These are phyloP conservation scores for Spisula subtruncata DNA, from an alignment of 2,888 invertebrate species.

Conservation along the genomic window DNA sequence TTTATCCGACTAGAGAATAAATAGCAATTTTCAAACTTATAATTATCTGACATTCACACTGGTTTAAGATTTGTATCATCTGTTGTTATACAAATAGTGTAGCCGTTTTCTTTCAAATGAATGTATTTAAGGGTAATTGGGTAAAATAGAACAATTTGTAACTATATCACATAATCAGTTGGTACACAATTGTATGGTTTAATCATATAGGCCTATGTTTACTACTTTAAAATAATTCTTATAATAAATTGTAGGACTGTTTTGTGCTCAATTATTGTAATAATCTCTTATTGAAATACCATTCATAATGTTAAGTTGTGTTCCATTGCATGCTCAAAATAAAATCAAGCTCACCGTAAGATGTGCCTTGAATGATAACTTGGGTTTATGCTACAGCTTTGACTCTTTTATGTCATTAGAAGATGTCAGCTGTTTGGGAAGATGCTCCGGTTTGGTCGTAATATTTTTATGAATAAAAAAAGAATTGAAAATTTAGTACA, in stretches of 20 bases:
- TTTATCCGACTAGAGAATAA: not conserved
- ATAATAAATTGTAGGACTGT: not conserved
- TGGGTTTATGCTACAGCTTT: no score
- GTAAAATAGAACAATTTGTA: not conserved
- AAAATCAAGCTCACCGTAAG: no score
- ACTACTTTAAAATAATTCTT: not conserved
- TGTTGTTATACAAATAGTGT: not conserved
- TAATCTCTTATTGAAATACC: not conserved
- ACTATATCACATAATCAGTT: not conserved
- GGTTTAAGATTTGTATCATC: not conserved
- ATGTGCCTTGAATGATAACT: no score
- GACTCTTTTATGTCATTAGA: no score
- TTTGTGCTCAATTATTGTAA: not conserved
- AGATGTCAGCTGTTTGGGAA: no score
- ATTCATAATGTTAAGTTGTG: not conserved
- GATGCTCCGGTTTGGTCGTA: no score
- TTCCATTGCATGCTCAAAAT: not conserved
- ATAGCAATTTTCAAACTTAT: slow-evolving; percentile 15
- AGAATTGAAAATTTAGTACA: no score
- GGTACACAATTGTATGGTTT: not conserved
- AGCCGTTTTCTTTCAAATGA: not conserved
- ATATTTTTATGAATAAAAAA: no score
- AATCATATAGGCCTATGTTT: not conserved
- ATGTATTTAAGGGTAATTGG: not conserved
- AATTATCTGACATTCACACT: not conserved